Evolutionary conservation across 2,797 vertebrate species (phyloP), one percentile per base, ranked within the genome.

Genomic region (Betta splendens): DNA sequence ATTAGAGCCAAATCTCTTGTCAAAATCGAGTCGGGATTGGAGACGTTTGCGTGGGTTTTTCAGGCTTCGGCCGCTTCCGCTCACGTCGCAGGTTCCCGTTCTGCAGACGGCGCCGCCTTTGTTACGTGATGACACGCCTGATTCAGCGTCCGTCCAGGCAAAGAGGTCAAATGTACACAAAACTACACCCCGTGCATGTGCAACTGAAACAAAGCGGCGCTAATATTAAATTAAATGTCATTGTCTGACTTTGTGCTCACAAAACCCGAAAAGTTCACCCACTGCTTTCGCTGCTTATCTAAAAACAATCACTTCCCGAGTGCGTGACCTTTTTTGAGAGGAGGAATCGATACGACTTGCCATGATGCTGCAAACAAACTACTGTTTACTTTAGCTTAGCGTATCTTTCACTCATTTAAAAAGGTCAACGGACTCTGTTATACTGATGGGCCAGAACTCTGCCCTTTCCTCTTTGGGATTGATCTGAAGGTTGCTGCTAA

Each of bases 371-470:
- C 79, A 88, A 87, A 85, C 83, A 85, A 85, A 81, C 75, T 70
- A 66, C 72, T 85, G 87, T 89, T 86, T 86, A 79, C 77, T 83
- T 85, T 83, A 85, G 77, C 79, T 78, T 74, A 71, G 72, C 57
- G 68, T 80, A 83, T 84, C 85, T 72, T 86, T 87, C 88, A 81
- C 68, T 85, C 64, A 71, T 83, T 89, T 85, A 83, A 79, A 91
- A 91, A 90, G 89, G 90, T 90, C 86, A 89, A 71, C 81, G 69
- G 79, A 84, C 82, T 79, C 49, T 42, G 76, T 84, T 76, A 66
- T 72, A 72, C 79, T 77, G 79, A 87, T 76, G 43, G 77, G 64
- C 47, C 3, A 77, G 43, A 76, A 65, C 63, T 36, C 69, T 83
- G 83, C 67, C 86, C 84, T 87, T 89, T 89, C 50, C 60, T 44